Base-by-base conservation (phyloP, 2,113 vertebrate species). In the Puffinus mauretanicus region DNA sequence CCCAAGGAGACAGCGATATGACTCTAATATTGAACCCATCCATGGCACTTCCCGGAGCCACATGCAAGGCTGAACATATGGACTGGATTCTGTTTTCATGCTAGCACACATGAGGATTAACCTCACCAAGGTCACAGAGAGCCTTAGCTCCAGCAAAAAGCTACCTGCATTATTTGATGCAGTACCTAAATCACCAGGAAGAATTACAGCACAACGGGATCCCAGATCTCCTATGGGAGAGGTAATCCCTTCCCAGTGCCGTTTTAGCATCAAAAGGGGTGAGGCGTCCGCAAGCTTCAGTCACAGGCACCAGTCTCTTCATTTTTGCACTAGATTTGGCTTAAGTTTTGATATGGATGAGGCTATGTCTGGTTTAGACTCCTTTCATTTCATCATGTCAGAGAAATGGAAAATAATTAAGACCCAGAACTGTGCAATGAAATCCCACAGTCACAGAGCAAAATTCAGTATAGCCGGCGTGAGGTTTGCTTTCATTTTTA, bases 31-130 rank as follows among this genome's bases (percentile, higher is more conserved):
- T 60, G 66, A 94, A 66, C 86, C 65, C 64, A 84, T 38, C 78
- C 49, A 9, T 19, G 70, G 81, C 91, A 72, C 89, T 85, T 88
- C 44, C 80, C 0, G 0, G 89, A 82, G 73, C 86, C 93, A 66
- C 66, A 80, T 34, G 32, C 12, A 4, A 95, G 32, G 81, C 73
- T 87, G 86, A 94, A 70, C 97, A 96, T 94, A 95, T 89, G 96
- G 95, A 42, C 89, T 85, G 58, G 58, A 62, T 85, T 88, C 58
- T 91, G 83, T 46, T 94, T 69, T 62, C 83, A 85, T 1, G 0
- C 54, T 42, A 58, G 78, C 40, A 85, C 52, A 66, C 66, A 27
- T 20, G 44, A 89, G 92, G 49, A 86, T 94, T 87, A 69, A 76
- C 62, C 69, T 91, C 77, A 29, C 13, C 91, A 94, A 97, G 91